These are phyloP conservation scores for Drosophila kikkawai DNA, from an alignment of 1,140 invertebrate species.

Conservation along the genomic window DNA sequence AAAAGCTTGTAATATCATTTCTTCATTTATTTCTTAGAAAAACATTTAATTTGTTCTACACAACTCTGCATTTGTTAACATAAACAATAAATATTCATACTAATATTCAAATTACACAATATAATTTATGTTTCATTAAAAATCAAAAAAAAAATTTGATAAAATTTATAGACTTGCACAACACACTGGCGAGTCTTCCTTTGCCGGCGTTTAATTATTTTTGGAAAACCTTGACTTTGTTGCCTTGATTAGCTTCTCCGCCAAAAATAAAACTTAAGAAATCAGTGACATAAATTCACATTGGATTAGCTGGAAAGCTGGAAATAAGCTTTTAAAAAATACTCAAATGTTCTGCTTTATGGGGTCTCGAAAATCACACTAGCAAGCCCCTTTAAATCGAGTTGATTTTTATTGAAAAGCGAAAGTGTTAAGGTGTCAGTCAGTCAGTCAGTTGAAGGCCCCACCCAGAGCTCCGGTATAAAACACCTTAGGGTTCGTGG, in stretches of 20 bases:
- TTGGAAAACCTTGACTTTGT: constrained; percentile 45
- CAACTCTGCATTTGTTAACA: neutral
- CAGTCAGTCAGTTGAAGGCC: neutral
- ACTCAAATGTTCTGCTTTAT: constrained; percentile 26
- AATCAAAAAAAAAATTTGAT: neutral
- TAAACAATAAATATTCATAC: constrained; percentile 3
- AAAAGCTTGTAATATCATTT: neutral
- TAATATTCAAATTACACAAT: constrained; percentile 3
- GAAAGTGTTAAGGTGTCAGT: constrained; percentile 54
- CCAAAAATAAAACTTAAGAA: constrained; percentile 25
- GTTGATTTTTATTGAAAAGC: constrained; percentile 52
- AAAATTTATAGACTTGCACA: constrained; percentile 14
- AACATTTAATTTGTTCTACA: neutral
- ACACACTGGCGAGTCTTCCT: neutral
- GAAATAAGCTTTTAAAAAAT: constrained; percentile 2
- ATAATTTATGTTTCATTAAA: constrained; percentile 6
- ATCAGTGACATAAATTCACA: constrained; percentile 21
- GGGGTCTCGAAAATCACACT: neutral
- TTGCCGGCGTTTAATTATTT: constrained; percentile 13
- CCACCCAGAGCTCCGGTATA: constrained; percentile 12
- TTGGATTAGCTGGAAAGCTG: constrained; percentile 8
- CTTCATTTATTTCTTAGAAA: neutral
- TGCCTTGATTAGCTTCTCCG: constrained; percentile 8
- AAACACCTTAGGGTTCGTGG: constrained; percentile 50
- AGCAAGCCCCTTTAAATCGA: constrained; percentile 12